Conservation (phyloP, 2,888 invertebrate genomes). For the Campoplex nolae region DNA sequence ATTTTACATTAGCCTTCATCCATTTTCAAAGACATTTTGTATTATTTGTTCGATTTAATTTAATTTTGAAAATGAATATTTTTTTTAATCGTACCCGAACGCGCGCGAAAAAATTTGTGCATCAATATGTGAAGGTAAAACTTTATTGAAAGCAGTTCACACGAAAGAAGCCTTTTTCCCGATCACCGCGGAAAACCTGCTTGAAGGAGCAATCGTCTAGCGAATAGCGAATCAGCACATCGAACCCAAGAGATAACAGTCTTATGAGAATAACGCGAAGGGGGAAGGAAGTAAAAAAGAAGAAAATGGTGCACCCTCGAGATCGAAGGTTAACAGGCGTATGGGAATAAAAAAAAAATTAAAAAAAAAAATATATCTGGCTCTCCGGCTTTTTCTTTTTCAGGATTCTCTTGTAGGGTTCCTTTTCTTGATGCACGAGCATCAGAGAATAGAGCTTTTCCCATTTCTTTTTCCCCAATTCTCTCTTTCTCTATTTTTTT, state of each 20-base stretch:
- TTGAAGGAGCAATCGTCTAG: conserved; percentile 20
- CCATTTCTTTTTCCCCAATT: conserved; percentile 35
- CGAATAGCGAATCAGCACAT: conserved; percentile 22
- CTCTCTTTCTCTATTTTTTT: conserved; percentile 20
- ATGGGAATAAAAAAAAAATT: conserved; percentile 2
- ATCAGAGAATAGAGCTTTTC: conserved; percentile 42
- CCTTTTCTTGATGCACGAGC: conserved; percentile 40
- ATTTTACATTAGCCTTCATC: not conserved
- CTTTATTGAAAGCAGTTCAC: not conserved
- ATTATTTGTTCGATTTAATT: not conserved
- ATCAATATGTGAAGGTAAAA: not conserved
- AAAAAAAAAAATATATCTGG: conserved; percentile 37
- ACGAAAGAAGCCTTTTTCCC: not conserved
- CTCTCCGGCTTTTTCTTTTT: conserved; percentile 45
- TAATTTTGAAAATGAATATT: not conserved
- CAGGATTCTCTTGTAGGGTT: conserved; percentile 26
- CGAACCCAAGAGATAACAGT: conserved; percentile 32
- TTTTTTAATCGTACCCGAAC: not conserved
- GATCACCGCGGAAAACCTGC: conserved; percentile 1
- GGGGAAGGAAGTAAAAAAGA: conserved; percentile 15
- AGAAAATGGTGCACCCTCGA: conserved; percentile 38
- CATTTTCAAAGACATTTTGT: not conserved
- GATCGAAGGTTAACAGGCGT: conserved; percentile 60
- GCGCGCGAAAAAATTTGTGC: not conserved
- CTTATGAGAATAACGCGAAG: conserved; percentile 25